These are phyloP conservation scores for Craterocephalus amniculus DNA, from an alignment of 2,797 vertebrate genomes.

Conservation along the genomic window DNA sequence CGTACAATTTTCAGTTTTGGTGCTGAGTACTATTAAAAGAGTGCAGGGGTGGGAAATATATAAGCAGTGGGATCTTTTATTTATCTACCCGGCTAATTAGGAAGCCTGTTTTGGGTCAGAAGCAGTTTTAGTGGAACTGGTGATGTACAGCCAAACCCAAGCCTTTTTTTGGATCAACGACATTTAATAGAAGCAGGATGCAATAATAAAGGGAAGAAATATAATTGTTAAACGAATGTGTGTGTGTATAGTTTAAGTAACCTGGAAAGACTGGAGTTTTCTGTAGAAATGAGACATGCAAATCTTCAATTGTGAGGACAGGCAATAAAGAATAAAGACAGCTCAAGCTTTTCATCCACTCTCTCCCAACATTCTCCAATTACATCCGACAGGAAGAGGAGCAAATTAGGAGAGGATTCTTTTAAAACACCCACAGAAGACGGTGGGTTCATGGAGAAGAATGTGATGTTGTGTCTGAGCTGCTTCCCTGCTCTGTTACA, in stretches of 20 bases:
- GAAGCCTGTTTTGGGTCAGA: slow-evolving; percentile 23
- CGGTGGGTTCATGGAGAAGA: neutral
- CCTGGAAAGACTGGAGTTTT: neutral
- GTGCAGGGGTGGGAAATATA: slow-evolving; percentile 6
- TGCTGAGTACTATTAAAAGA: slow-evolving; percentile 19
- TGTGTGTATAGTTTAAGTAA: slow-evolving; percentile 9
- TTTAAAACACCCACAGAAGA: too few species aligned
- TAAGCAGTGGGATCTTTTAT: slow-evolving; percentile 28
- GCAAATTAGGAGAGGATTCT: slow-evolving; percentile 32
- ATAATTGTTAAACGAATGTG: neutral
- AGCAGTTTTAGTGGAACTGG: slow-evolving; percentile 18
- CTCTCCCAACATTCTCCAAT: slow-evolving; percentile 40
- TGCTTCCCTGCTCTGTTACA: neutral
- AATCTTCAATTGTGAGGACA: slow-evolving; percentile 47
- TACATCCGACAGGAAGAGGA: slow-evolving; percentile 43
- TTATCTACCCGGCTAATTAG: slow-evolving; percentile 51
- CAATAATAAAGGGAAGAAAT: neutral
- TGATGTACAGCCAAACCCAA: slow-evolving; percentile 15
- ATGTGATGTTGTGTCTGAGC: too few species aligned
- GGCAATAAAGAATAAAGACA: slow-evolving; percentile 31
- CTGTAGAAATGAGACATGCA: slow-evolving; percentile 37
- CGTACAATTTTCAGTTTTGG: slow-evolving; percentile 17
- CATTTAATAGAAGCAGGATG: slow-evolving; percentile 3
- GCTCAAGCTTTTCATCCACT: slow-evolving; percentile 37
- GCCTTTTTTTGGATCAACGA: slow-evolving; percentile 22